Evolutionary conservation across 2,113 vertebrate genomes (phyloP), one percentile per base, ranked within the genome.

Genomic region (Ptilorrhoa leucosticta): DNA sequence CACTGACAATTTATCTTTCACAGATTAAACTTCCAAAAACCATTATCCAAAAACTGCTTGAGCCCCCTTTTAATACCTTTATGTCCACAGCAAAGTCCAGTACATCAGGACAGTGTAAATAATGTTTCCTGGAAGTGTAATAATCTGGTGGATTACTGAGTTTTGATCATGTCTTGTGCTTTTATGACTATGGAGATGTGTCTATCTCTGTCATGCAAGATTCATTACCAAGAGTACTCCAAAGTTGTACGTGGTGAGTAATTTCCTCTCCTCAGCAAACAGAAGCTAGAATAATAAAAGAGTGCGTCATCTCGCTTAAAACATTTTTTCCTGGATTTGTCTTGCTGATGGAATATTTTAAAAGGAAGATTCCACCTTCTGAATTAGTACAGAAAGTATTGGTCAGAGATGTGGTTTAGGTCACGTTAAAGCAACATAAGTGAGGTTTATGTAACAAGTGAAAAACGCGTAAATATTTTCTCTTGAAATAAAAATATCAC

Each of bases 381-480:
- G 33, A 54, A 45, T 80, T 53, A 71, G 45, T 45, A 16, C 44
- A 56, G 23, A 9, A 77, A n/a, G 6, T 40, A 13, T 7, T 65
- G 31, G 16, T 54, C 20, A 13, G 19, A 84, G 31, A 5, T 80
- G 31, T 53, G 33, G 8, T 35, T 68, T 44, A 68, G 18, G 37
- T 81, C 50, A 63, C 1, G 0, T 28, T 71, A 57, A 63, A 26
- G 23, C 60, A 60, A 9, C 0, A 0, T 39, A 53, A 37, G 8
- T 18, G 14, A 56, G 21, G 8, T 72, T 78, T 57, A 39, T 39
- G 4, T 61, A 44, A 70, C 39, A 75, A 70, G 24, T 15, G 4
- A 63, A 86, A 83, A 83, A 47, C 26, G 5, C 9, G 5, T 42
- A 31, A 65, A 8, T 69, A 47, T 61, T 88, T 78, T 54, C 6